phyloP scores from a whole-genome alignment of 2,888 invertebrate species.

The Drosophila mettleri region DNA sequence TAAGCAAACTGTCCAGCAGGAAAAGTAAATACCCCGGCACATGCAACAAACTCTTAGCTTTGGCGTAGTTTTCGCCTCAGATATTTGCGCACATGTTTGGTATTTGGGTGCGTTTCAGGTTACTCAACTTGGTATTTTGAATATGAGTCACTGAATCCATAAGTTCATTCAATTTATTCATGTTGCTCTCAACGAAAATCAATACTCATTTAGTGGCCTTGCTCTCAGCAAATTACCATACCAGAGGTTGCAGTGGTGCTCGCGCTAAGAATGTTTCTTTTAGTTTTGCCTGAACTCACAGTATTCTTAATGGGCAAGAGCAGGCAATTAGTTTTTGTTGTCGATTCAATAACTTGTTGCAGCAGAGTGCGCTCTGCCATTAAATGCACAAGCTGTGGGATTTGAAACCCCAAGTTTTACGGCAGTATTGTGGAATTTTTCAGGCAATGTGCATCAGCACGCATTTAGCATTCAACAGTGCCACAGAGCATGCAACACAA shows the following conservation, averaged over 20 bases:
- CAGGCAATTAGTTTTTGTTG: not conserved
- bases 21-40: not conserved
- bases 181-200: slow-evolving; percentile 28
- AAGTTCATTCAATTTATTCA: slow-evolving; percentile 1
- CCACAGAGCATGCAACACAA: not conserved
- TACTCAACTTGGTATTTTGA: slow-evolving; percentile 6
- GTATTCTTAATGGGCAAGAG: not conserved
- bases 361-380: not conserved
- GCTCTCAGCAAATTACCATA: slow-evolving; percentile 12
- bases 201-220: slow-evolving; percentile 28
- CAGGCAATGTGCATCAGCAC: no score
- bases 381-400: not conserved
- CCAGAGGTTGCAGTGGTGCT: slow-evolving; percentile 11
- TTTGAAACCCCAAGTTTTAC: not conserved
- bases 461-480: no score
- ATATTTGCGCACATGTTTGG: slow-evolving; percentile 2
- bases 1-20: slow-evolving; percentile 21
- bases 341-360: not conserved
- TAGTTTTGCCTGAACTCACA: not conserved
- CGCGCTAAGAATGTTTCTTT: not conserved
- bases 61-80: not conserved
- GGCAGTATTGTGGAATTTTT: not conserved
- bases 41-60: not conserved
- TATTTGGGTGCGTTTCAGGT: slow-evolving; percentile 3
- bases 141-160: not conserved